phyloP scores from a whole-genome alignment of 2,113 vertebrate genomes.

The Platysternon megacephalum region DNA sequence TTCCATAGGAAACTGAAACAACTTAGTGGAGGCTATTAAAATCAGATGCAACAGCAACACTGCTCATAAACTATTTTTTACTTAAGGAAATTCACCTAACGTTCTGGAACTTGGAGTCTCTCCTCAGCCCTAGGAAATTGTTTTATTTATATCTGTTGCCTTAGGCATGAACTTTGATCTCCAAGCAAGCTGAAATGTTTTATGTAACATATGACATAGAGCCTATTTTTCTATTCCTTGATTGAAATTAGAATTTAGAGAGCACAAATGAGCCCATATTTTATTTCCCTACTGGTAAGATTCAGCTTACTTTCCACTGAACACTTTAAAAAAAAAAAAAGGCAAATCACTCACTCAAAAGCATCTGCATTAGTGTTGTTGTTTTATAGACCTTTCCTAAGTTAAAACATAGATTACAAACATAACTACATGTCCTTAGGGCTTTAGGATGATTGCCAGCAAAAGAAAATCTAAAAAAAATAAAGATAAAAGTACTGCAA shows the following conservation, averaged over 20 bases:
- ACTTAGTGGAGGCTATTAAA: background rate
- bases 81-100: background rate
- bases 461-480: constrained; percentile 20
- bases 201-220: background rate
- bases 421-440: constrained; percentile 34
- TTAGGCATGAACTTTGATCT: background rate
- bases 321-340: background rate
- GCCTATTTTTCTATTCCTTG: background rate
- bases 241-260: background rate
- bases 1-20: background rate
- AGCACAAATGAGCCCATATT: background rate
- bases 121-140: background rate
- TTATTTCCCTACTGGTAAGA: background rate
- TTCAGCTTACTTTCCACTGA: background rate
- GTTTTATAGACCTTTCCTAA: constrained; percentile 4
- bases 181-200: background rate
- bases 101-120: background rate
- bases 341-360: constrained; percentile 13
- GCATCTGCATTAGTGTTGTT: background rate
- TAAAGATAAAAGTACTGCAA: constrained; percentile 43
- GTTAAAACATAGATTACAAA: constrained; percentile 46
- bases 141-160: background rate
- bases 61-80: background rate
- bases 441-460: constrained; percentile 33
- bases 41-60: background rate